Conservation (phyloP, 2,888 invertebrate genomes). For the Protodeltote pygarga region DNA sequence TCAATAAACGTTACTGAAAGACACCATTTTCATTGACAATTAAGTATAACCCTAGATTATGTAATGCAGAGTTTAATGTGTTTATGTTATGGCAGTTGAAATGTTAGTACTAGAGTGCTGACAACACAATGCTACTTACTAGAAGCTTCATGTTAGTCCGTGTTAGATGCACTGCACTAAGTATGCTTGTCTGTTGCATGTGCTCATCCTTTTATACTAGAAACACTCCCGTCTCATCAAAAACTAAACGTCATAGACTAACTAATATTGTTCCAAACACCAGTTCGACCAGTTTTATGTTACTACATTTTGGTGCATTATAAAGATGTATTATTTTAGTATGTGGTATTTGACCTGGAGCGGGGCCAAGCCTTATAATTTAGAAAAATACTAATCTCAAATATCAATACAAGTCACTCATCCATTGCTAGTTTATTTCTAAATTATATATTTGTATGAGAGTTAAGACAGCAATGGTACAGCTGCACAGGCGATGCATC, state of each 20-base stretch:
- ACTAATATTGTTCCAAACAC: slow-evolving; percentile 25
- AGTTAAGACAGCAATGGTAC: slow-evolving; percentile 12
- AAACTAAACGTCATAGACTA: slow-evolving; percentile 31
- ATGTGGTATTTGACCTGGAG: slow-evolving; percentile 20
- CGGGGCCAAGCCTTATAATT: not conserved
- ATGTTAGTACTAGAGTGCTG: not conserved
- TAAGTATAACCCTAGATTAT: no score
- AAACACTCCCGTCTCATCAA: slow-evolving; percentile 26
- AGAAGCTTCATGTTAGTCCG: slow-evolving; percentile 64
- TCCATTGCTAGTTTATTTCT: not conserved
- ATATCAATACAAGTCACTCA: not conserved
- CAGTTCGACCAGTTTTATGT: slow-evolving; percentile 13
- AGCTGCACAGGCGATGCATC: not conserved
- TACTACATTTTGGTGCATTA: slow-evolving; percentile 11
- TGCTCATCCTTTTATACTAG: slow-evolving; percentile 61
- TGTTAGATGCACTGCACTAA: slow-evolving; percentile 36
- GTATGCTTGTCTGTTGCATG: slow-evolving; percentile 46
- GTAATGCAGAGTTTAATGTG: no score
- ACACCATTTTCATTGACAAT: no score
- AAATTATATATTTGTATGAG: no score
- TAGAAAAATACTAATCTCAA: slow-evolving; percentile 3
- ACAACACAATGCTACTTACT: no score
- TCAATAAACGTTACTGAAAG: no score
- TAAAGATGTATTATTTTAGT: slow-evolving; percentile 18
- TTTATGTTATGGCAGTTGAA: not conserved